These are phyloP conservation scores for Trachelus iudaicus DNA, from an alignment of 2,888 invertebrate genomes.

Conservation along the genomic window DNA sequence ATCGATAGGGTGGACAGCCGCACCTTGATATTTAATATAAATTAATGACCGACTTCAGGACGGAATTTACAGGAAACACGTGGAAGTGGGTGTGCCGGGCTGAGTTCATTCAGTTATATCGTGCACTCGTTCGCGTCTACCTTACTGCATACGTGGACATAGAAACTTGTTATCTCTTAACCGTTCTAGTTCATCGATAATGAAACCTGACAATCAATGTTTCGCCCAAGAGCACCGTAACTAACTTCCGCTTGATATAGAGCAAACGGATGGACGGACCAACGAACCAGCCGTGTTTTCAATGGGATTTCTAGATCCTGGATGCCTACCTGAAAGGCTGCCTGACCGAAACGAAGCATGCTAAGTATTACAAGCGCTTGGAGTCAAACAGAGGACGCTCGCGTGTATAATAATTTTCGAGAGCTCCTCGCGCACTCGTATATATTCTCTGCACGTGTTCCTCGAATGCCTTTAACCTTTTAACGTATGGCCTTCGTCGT, in stretches of 20 bases:
- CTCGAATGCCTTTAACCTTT: background rate
- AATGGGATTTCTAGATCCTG: background rate
- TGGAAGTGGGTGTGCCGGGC: conserved; percentile 22
- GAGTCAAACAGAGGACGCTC: background rate
- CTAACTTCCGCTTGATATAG: background rate
- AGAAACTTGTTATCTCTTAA: background rate
- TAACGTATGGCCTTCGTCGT: background rate
- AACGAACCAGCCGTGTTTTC: background rate
- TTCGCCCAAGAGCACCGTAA: background rate
- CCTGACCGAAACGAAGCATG: background rate
- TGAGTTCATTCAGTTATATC: conserved; percentile 5
- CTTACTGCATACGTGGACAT: background rate
- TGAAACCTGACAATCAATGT: background rate
- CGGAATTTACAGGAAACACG: conserved; percentile 26
- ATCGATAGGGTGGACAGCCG: conserved; percentile 17
- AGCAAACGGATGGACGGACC: background rate
- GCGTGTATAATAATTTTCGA: background rate
- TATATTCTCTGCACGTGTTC: background rate
- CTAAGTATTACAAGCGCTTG: background rate
- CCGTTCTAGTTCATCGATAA: background rate
- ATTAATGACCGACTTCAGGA: conserved; percentile 28
- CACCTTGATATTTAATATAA: conserved; percentile 33
- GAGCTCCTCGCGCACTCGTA: background rate
- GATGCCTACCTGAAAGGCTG: background rate
- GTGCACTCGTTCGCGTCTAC: background rate